phyloP scores from a whole-genome alignment of 2,888 invertebrate genomes.

The Cantharis lateralis region DNA sequence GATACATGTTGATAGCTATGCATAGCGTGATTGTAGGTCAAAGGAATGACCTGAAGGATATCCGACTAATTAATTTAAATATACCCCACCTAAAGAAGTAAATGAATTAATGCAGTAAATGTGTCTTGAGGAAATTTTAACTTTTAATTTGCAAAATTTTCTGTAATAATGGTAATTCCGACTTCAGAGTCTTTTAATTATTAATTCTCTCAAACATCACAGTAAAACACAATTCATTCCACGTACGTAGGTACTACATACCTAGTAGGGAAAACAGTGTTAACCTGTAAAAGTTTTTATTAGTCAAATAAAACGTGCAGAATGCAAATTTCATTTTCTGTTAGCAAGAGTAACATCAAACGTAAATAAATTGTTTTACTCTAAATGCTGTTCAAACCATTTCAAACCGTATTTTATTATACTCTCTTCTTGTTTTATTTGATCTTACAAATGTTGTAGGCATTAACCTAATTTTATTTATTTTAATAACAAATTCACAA shows the following conservation, averaged over 20 bases:
- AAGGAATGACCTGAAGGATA: conserved; percentile 22
- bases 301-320: neutral
- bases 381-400: conserved; percentile 3
- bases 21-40: conserved; percentile 19
- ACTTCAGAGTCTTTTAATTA: neutral
- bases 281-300: neutral
- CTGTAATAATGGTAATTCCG: neutral
- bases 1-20: conserved; percentile 17
- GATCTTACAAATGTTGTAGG: conserved; percentile 5
- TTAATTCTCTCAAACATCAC: neutral
- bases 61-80: conserved; percentile 26
- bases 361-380: neutral
- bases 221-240: neutral
- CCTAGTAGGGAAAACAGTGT: neutral
- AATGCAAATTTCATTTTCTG: neutral
- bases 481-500: neutral
- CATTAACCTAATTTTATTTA: conserved; percentile 5
- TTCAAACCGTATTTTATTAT: conserved; percentile 4
- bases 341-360: conserved; percentile 5
- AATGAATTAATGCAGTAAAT: neutral
- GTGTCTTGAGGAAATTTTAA: neutral
- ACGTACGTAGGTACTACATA: neutral
- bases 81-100: neutral
- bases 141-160: neutral
- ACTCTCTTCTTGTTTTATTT: conserved; percentile 4